These are phyloP conservation scores for Dryadula phaetusa DNA, from an alignment of 2,888 invertebrate genomes.

Conservation along the genomic window DNA sequence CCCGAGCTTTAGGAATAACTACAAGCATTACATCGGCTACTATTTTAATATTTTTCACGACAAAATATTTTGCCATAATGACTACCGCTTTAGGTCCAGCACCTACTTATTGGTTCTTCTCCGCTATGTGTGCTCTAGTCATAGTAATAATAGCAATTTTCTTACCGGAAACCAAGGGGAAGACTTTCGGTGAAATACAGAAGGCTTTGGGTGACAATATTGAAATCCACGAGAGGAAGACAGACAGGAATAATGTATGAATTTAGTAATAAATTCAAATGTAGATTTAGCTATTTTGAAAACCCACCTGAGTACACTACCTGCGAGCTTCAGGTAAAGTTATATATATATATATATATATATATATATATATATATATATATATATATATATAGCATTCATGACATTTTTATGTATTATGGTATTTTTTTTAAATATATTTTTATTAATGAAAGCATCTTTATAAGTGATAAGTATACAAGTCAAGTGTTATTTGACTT, in stretches of 20 bases:
- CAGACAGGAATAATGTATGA: not conserved
- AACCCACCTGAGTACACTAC: too few relatives aligned
- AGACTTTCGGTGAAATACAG: slow-evolving; percentile 65
- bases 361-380: too few relatives aligned
- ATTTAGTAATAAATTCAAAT: too few relatives aligned
- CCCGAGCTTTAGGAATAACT: slow-evolving; percentile 57
- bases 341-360: too few relatives aligned
- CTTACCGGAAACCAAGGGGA: slow-evolving; percentile 71
- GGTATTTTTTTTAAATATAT: too few relatives aligned
- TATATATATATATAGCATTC: too few relatives aligned
- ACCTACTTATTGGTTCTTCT: slow-evolving; percentile 57
- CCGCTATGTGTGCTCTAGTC: slow-evolving; percentile 50
- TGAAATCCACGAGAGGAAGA: not conserved
- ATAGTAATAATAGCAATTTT: slow-evolving; percentile 53
- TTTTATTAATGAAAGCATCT: too few relatives aligned
- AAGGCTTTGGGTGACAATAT: slow-evolving; percentile 47
- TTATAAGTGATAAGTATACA: too few relatives aligned
- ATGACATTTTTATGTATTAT: too few relatives aligned
- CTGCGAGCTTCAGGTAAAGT: too few relatives aligned
- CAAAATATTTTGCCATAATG: slow-evolving; percentile 57
- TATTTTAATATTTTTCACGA: slow-evolving; percentile 52
- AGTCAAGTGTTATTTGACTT: too few relatives aligned
- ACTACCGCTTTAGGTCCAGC: slow-evolving; percentile 55
- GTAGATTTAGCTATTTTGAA: too few relatives aligned
- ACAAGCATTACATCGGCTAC: slow-evolving; percentile 45